A percentile compares a stretch with the other conserved stretches of the same genome.
These are phyloP conservation scores for Brachionichthys hirsutus DNA, from an alignment of 2,113 vertebrate genomes.

Conservation along the genomic window DNA sequence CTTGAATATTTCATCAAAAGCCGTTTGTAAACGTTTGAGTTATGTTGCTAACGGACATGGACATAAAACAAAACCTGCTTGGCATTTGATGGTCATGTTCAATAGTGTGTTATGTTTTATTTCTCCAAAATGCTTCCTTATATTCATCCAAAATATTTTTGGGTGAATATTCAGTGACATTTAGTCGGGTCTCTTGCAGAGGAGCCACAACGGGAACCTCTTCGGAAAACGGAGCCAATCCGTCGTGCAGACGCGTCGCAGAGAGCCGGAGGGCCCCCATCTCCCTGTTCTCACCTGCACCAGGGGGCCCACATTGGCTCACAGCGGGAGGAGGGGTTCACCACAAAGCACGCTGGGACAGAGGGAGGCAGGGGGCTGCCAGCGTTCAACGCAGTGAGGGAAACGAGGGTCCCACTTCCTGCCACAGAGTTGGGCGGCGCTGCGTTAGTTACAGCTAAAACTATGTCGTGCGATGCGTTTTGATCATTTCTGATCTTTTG, in stretches of 20 bases:
- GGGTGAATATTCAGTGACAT: not conserved
- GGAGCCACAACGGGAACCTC: constrained; percentile 18
- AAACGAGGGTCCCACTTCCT: constrained; percentile 76
- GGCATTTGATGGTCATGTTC: too few species aligned
- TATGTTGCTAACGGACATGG: too few species aligned
- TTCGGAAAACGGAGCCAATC: constrained; percentile 33
- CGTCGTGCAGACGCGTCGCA: constrained; percentile 8
- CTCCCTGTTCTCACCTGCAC: constrained; percentile 34
- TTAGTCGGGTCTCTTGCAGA: constrained; percentile 31
- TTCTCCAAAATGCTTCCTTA: not conserved
- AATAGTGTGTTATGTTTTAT: not conserved
- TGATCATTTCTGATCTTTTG: too few species aligned
- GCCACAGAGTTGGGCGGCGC: constrained; percentile 77
- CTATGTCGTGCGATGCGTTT: constrained; percentile 42
- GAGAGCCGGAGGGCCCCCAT: constrained; percentile 1
- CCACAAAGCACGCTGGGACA: constrained; percentile 9
- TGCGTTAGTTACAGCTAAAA: constrained; percentile 77
- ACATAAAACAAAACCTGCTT: too few species aligned
- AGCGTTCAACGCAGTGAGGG: constrained; percentile 28
- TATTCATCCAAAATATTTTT: too few species aligned
- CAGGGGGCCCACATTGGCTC: constrained; percentile 8
- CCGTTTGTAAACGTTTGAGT: too few species aligned
- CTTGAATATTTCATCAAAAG: too few species aligned
- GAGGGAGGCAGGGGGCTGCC: not conserved
- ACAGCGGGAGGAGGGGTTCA: constrained; percentile 18